Base-by-base conservation (phyloP, 2,888 invertebrate genomes). In the Heliconius charithonia region DNA sequence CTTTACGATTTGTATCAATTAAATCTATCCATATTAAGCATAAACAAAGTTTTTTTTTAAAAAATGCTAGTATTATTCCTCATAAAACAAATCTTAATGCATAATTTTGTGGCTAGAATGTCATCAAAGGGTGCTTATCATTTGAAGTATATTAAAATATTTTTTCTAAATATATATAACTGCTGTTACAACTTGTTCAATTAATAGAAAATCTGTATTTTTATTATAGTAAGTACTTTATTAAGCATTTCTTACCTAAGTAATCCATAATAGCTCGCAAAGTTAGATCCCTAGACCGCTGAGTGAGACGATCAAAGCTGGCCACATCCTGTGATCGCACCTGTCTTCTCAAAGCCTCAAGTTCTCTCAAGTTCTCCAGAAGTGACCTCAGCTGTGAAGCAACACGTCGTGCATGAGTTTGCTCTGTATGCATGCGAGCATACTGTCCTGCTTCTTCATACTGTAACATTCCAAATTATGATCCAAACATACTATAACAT, bases 371-470 rank as follows among this genome's bases (percentile, higher is more conserved):
- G n/a, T n/a, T n/a, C n/a, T n/a, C 95, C 80, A 97, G 90, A 74
- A 97, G 90, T 85, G 96, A 95, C 82, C 97, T 97, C 71, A 97
- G 91, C 87, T 97, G 97, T 80, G 96, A 95, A 25, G 97, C 95
- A n/a, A 96, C 96, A 75, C 97, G 95, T 75, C 95, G 91, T 76
- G 97, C 97, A 87, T 96, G 95, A 22, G 96, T 91, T 90, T 97
- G 96, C 88, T 97, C 97, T 81, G 95, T 95, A 74, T 96, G 96
- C 77, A 97, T 96, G 84, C 96, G 96, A 67, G 94, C 92, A 91
- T 95, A 96, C 85, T 96, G 96, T 10, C 96, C 96, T 62, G 92
- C 83, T 56, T 93, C 92, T 83, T 96, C 93, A 82, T 96, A 95
- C 96, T 97, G 86, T 82, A 65, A 66, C 41, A 71, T 56, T 22